Base-by-base conservation (phyloP, 1,140 invertebrate species). In the Meteorus sp. region DNA sequence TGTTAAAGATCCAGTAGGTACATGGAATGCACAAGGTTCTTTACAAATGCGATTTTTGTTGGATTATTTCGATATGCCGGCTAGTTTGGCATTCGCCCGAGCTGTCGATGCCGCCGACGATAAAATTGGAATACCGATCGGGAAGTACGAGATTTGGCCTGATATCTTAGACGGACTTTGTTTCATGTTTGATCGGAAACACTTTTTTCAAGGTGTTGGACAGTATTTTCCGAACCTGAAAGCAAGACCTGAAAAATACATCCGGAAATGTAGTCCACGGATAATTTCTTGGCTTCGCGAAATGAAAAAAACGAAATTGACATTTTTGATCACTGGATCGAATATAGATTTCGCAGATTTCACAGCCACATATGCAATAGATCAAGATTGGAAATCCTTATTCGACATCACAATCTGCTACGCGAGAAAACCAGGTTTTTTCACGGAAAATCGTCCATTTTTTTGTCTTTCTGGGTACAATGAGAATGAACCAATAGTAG, bases 391-490 rank as follows among this genome's bases (percentile, higher is more conserved):
- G 90, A 81, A 74, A 51, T 80, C 86, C 3, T 81, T 87, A 33
- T 93, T 93, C 73, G 89, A 93, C 72, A 81, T 89, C 56, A 76
- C 87, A 20, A 68, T 92, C 7, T 90, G 85, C 65, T 88, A 81
- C 77, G 88, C 89, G 1, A 86, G 83, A 63, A 93, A 93, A 72
- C 91, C 91, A 9, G 86, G 85, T 0, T 93, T 93, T 73, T 93
- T 93, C 62, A 84, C 78, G 7, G 68, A 70, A 0, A 76, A 81
- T 15, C 80, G 84, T 44, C 82, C 85, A 3, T 92, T 91, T 69
- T 72, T 86, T n/a, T 65, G 62, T 9, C n/a, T 85, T 19, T 64
- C 78, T 20, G 74, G 70, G n/a, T 62, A 72, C 39, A 65, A 82
- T 25, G 81, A 87, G 70, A 63, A 61, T 27, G 61, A 67, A 39